Evolutionary conservation across 1,140 invertebrate genomes (phyloP).

Genomic region (Tetranychus cinnabarinus): DNA sequence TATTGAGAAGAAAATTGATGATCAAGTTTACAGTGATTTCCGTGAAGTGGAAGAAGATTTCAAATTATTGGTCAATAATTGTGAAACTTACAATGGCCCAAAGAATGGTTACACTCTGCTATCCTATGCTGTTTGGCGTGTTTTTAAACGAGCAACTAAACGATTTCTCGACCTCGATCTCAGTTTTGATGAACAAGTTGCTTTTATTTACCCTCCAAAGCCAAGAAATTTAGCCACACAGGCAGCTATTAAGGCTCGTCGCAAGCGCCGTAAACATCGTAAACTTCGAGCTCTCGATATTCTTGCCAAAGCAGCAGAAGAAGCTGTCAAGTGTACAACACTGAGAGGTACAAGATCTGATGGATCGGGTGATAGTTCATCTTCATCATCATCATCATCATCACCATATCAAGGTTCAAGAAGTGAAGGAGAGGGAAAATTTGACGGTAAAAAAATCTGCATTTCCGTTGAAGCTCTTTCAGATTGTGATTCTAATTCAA

Average conservation of each 20-base stretch:
- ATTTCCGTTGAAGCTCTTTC: neutral
- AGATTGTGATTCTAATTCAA: neutral
- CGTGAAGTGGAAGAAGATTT: conserved; percentile 6
- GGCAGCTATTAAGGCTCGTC: conserved; percentile 1
- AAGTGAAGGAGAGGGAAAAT: neutral
- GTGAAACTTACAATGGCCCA: conserved; percentile 6
- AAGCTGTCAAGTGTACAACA: neutral
- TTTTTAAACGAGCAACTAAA: neutral
- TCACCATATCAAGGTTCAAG: neutral
- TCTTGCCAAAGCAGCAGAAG: conserved; percentile 1
- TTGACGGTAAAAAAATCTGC: neutral
- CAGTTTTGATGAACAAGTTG: neutral
- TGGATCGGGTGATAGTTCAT: neutral
- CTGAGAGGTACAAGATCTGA: neutral
- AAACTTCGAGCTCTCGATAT: conserved; percentile 1
- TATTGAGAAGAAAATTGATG: conserved; percentile 1
- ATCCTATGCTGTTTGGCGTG: conserved; percentile 2
- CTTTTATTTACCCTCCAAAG: conserved; percentile 5
- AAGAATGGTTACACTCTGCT: conserved; percentile 1
- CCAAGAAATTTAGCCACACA: neutral
- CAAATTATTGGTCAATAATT: conserved; percentile 7
- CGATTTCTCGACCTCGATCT: neutral
- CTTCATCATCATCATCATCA: neutral
- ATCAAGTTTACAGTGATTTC: neutral
- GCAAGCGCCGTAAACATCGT: neutral